A percentile compares a stretch with the other conserved stretches of the same genome.
These are phyloP conservation scores for Chrosomus eos DNA, from an alignment of 2,797 vertebrate genomes.

Conservation along the genomic window DNA sequence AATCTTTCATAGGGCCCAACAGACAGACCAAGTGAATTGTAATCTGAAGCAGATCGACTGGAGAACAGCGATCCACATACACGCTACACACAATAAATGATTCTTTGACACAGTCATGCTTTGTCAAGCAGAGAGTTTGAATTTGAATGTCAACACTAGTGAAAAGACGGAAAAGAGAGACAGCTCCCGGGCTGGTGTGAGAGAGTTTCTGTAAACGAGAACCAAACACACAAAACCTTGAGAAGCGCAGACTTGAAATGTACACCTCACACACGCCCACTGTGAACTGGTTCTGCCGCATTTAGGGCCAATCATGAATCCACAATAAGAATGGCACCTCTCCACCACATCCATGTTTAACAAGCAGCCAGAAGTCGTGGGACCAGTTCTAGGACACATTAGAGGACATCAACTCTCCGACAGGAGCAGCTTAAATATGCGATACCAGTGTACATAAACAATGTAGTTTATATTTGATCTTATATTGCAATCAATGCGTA, in stretches of 20 bases:
- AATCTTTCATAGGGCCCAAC: neutral
- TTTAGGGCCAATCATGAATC: constrained; percentile 46
- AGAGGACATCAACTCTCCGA: constrained; percentile 3
- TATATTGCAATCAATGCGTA: neutral
- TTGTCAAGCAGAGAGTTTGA: neutral
- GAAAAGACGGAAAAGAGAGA: constrained; percentile 3
- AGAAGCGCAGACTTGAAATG: constrained; percentile 47
- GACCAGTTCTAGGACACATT: constrained; percentile 25
- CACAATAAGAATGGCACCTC: constrained; percentile 3
- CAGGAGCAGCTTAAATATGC: neutral
- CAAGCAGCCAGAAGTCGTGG: constrained; percentile 11
- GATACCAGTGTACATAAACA: neutral
- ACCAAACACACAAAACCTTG: constrained; percentile 50
- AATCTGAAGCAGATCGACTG: constrained; percentile 38
- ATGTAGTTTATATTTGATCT: neutral
- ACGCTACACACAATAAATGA: neutral
- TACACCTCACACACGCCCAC: constrained; percentile 45
- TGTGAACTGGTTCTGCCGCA: constrained; percentile 72
- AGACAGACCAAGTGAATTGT: neutral
- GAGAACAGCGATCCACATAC: constrained; percentile 38
- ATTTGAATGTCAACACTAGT: neutral
- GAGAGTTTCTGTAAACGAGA: constrained; percentile 57
- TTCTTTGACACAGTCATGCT: constrained; percentile 16
- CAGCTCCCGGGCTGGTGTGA: constrained; percentile 30
- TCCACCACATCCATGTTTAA: constrained; percentile 20